Evolutionary conservation across 1,140 invertebrate species (phyloP).

Genomic region (Tetramorium simillimum): DNA sequence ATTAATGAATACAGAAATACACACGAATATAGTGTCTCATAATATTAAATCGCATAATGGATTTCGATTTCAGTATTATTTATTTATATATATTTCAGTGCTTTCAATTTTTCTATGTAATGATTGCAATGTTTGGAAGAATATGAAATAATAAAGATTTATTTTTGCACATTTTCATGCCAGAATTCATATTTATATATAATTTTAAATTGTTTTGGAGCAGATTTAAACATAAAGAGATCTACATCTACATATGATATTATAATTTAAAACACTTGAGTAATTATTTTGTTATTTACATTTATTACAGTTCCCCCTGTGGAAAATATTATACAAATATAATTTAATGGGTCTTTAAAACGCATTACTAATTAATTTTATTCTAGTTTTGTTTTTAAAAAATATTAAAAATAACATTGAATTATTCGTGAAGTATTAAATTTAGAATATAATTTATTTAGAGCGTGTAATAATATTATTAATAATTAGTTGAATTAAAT

Average conservation of each 20-base stretch:
- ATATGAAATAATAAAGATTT: neutral
- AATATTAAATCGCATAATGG: neutral
- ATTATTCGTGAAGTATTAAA: neutral
- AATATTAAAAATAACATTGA: neutral
- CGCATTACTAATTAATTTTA: neutral
- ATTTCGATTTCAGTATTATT: neutral
- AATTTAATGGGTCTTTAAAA: neutral
- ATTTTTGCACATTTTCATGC: neutral
- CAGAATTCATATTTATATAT: neutral
- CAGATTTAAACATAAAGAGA: neutral
- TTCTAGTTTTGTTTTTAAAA: neutral
- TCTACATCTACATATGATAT: neutral
- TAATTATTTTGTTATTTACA: neutral
- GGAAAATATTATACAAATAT: neutral
- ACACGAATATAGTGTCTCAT: neutral
- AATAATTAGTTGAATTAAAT: conserved; percentile 1
- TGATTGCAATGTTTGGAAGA: neutral
- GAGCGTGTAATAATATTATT: neutral
- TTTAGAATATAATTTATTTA: neutral
- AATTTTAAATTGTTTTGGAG: neutral
- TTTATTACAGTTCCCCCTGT: neutral
- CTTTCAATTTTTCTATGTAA: neutral
- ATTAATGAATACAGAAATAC: neutral
- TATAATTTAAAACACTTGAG: neutral
- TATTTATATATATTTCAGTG: neutral